These are phyloP conservation scores for Parnassius glacialis DNA, from an alignment of 2,888 invertebrate genomes.

Conservation along the genomic window DNA sequence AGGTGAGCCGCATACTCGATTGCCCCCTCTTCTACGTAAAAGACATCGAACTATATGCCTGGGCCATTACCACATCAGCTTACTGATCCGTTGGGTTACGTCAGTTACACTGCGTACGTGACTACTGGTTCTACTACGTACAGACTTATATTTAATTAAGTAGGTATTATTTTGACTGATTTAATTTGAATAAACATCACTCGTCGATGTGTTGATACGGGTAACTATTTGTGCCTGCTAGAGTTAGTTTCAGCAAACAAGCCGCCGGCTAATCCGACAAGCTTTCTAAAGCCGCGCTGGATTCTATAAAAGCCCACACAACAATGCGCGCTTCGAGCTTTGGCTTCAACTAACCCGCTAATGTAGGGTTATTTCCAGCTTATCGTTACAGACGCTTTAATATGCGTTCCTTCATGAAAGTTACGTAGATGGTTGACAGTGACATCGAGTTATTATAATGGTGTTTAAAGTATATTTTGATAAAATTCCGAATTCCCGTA, in stretches of 20 bases:
- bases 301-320: constrained; percentile 17
- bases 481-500: no score
- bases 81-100: no score
- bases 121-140: no score
- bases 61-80: no score
- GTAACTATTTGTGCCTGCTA: neutral
- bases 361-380: constrained; percentile 17
- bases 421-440: neutral
- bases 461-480: neutral
- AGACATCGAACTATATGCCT: no score
- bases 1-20: no score
- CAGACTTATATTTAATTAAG: no score
- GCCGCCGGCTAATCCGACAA: constrained; percentile 20
- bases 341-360: constrained; percentile 14
- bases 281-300: constrained; percentile 20
- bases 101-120: no score
- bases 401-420: neutral
- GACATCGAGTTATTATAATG: neutral
- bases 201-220: no score
- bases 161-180: no score
- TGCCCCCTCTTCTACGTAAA: no score
- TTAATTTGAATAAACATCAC: no score
- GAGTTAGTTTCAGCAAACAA: constrained; percentile 1
- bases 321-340: constrained; percentile 14
- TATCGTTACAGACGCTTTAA: constrained; percentile 16